Conservation (phyloP, 2,113 vertebrate genomes). For the Syngnathus scovelli region DNA sequence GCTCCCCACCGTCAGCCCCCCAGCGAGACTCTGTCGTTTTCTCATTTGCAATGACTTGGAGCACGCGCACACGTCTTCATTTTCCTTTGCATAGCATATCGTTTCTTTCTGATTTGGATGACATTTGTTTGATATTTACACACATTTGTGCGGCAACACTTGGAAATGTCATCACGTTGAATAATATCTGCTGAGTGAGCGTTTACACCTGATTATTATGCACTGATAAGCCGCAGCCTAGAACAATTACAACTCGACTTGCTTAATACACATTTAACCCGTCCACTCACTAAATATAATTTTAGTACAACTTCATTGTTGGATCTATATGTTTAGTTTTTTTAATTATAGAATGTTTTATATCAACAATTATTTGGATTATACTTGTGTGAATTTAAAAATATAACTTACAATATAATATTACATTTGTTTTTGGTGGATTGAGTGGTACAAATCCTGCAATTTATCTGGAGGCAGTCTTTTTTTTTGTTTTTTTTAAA, state of each 20-base stretch:
- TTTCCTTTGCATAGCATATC: not conserved
- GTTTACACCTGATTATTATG: constrained; percentile 8
- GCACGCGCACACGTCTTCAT: not conserved
- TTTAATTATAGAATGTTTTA: not conserved
- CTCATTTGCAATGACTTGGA: constrained; percentile 1
- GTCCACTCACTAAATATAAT: not conserved
- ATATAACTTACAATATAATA: no score
- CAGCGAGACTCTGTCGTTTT: not conserved
- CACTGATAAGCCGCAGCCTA: constrained; percentile 8
- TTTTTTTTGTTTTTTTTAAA: not conserved
- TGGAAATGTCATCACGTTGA: constrained; percentile 3
- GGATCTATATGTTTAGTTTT: not conserved
- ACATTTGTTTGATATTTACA: not conserved
- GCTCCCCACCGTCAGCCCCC: not conserved
- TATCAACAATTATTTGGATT: not conserved
- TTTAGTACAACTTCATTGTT: not conserved
- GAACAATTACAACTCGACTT: not conserved
- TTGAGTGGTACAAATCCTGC: not conserved
- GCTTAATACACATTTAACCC: not conserved
- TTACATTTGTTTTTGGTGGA: no score
- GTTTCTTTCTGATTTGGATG: not conserved
- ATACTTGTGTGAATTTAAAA: no score
- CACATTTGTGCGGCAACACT: not conserved
- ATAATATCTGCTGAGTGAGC: not conserved
- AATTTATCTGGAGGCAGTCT: not conserved